Conservation (phyloP, 2,797 vertebrate genomes). For the Heterohyrax brucei region DNA sequence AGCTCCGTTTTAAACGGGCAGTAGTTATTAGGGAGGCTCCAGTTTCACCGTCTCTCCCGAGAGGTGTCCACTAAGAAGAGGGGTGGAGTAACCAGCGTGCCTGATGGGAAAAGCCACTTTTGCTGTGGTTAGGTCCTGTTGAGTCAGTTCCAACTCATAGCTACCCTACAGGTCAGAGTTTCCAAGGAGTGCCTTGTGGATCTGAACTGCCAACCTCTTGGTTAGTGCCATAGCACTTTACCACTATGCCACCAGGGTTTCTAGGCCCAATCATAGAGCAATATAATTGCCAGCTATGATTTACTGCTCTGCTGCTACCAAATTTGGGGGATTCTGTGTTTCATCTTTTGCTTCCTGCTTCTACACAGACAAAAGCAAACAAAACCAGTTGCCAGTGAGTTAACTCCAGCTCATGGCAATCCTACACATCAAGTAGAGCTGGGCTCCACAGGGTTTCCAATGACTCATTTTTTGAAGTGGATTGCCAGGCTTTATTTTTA, state of each 20-base stretch:
- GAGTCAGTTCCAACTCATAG: too few species aligned
- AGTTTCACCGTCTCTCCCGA: not conserved
- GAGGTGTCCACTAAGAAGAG: not conserved
- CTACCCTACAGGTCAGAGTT: too few species aligned
- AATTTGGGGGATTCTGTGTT: not conserved
- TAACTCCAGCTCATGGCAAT: not conserved
- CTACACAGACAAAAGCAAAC: not conserved
- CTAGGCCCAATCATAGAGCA: not conserved
- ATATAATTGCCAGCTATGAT: not conserved
- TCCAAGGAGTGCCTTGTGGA: too few species aligned
- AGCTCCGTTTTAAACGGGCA: not conserved
- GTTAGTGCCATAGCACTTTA: too few species aligned
- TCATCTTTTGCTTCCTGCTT: constrained; percentile 37
- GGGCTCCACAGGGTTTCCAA: not conserved
- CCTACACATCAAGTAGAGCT: not conserved
- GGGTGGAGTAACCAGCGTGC: not conserved
- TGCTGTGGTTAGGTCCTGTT: too few species aligned
- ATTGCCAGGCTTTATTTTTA: not conserved
- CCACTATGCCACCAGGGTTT: too few species aligned
- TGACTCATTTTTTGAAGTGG: not conserved
- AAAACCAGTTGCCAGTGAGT: not conserved
- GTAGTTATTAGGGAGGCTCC: not conserved
- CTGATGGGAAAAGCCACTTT: too few species aligned
- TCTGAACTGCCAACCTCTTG: too few species aligned
- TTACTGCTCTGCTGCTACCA: not conserved